Conservation (phyloP, 2,113 vertebrate species). For the Atlantisia rogersi region DNA sequence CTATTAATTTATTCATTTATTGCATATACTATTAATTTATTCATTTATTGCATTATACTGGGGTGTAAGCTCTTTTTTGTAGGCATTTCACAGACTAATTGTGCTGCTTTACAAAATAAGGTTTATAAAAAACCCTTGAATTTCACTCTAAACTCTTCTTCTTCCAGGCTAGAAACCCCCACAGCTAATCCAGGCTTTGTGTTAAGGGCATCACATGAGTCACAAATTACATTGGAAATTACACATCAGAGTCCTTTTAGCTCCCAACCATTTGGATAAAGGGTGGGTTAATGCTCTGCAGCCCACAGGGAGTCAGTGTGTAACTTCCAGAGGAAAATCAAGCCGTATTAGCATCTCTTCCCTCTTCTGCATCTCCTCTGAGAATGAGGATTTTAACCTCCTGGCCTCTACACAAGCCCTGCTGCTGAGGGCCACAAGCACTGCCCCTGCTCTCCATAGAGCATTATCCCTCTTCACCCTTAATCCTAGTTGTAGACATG, state of each 20-base stretch:
- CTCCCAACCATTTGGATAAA: background rate
- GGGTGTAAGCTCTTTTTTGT: background rate
- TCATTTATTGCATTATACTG: background rate
- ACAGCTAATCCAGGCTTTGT: background rate
- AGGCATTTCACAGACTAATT: background rate
- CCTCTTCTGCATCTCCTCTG: background rate
- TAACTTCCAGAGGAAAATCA: background rate
- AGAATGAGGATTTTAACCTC: background rate
- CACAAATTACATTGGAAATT: constrained; percentile 1
- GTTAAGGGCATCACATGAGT: background rate
- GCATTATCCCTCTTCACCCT: background rate
- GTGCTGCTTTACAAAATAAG: background rate
- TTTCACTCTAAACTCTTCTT: background rate
- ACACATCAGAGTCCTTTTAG: background rate
- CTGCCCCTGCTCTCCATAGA: background rate
- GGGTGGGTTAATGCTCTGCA: background rate
- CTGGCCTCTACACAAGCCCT: background rate
- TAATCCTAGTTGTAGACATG: background rate
- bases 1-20: no score
- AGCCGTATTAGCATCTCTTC: background rate
- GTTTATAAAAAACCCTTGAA: background rate
- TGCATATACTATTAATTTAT: no score
- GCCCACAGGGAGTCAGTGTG: background rate
- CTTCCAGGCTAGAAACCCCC: background rate
- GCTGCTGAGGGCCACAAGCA: background rate